Evolutionary conservation across 1,140 invertebrate genomes (phyloP).

Genomic region (Drosophila ambigua): DNA sequence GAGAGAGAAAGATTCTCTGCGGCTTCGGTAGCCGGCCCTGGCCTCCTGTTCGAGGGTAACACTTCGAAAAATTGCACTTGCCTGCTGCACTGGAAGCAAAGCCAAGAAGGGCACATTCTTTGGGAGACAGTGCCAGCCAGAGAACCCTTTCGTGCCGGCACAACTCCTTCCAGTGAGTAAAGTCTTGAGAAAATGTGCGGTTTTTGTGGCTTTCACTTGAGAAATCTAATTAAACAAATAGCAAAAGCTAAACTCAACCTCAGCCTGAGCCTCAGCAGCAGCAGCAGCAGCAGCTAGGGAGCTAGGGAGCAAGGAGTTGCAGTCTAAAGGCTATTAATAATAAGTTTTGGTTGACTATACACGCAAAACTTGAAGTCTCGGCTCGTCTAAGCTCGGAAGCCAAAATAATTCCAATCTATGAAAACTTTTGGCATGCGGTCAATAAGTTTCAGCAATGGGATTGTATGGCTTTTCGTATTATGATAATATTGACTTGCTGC

Average conservation of each 20-base stretch:
- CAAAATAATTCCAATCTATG: conserved; percentile 52
- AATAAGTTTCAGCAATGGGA: conserved; percentile 44
- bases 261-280: conserved; percentile 18
- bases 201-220: conserved; percentile 73
- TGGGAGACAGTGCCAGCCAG: not conserved
- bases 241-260: conserved; percentile 57
- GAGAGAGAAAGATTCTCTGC: conserved; percentile 41
- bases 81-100: conserved; percentile 58
- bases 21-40: conserved; percentile 20
- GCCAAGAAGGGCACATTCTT: conserved; percentile 43
- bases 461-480: conserved; percentile 26
- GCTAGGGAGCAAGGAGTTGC: conserved; percentile 13
- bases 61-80: conserved; percentile 58
- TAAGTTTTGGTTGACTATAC: conserved; percentile 52
- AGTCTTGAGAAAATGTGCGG: conserved; percentile 78
- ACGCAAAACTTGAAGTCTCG: conserved; percentile 26
- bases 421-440: conserved; percentile 48
- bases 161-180: not conserved
- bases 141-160: not conserved
- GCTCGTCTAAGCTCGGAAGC: not conserved
- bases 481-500: conserved; percentile 37
- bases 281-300: conserved; percentile 21
- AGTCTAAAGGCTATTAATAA: conserved; percentile 47
- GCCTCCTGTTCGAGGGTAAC: not conserved
- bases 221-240: conserved; percentile 83